Evolutionary conservation across 2,888 invertebrate species (phyloP).

Genomic region (Holacanthella duospinosa): DNA sequence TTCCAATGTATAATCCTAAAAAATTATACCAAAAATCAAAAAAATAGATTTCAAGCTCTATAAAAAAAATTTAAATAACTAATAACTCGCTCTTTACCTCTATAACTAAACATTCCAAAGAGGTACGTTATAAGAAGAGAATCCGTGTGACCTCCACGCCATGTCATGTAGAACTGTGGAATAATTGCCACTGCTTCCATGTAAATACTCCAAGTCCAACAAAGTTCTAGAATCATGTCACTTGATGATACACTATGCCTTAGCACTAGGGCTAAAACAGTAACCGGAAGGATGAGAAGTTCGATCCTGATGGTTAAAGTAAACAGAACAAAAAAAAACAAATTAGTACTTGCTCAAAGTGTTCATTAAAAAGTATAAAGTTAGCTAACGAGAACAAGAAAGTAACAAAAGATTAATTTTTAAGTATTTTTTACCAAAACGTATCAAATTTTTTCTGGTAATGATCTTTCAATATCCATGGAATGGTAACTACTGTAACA

Average conservation of each 20-base stretch:
- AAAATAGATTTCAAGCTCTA: neutral
- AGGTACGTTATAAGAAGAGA: constrained; percentile 13
- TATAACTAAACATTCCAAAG: constrained; percentile 13
- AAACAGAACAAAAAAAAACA: neutral
- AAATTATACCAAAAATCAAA: neutral
- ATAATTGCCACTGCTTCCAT: constrained; percentile 24
- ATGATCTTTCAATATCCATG: constrained; percentile 1
- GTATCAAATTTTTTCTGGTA: constrained; percentile 14
- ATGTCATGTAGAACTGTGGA: constrained; percentile 24
- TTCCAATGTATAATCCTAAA: constrained; percentile 19
- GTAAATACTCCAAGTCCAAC: constrained; percentile 28
- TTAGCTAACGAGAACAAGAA: no score
- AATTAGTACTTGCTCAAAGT: no score
- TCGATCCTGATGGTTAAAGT: constrained; percentile 9
- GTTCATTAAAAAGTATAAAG: no score
- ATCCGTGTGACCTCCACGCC: constrained; percentile 11
- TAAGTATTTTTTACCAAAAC: no score
- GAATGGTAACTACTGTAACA: neutral
- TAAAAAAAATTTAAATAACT: neutral
- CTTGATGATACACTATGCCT: constrained; percentile 10
- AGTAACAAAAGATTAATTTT: no score
- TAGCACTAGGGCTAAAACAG: constrained; percentile 14
- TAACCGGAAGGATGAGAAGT: constrained; percentile 19
- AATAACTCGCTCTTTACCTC: constrained; percentile 19
- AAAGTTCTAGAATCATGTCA: constrained; percentile 14